Conservation (phyloP, 1,140 invertebrate genomes). For the Drosophila kohkoa region DNA sequence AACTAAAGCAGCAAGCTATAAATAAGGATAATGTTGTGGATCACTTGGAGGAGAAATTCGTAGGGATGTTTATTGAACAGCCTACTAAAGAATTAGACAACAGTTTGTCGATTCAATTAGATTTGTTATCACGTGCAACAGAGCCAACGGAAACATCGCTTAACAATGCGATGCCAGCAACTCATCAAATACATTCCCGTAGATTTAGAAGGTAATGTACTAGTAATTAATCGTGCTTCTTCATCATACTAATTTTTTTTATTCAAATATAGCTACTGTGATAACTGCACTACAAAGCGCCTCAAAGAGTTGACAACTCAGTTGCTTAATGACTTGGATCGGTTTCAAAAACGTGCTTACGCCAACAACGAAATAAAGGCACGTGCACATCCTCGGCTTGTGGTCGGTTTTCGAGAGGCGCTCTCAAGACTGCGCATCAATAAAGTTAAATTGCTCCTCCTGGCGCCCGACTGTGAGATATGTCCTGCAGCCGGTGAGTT, state of each 20-base stretch:
- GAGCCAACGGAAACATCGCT: background rate
- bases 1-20: background rate
- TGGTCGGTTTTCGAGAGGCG: conserved; percentile 87
- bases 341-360: conserved; percentile 87
- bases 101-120: background rate
- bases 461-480: conserved; percentile 86
- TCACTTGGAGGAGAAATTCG: background rate
- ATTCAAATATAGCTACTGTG: conserved; percentile 67
- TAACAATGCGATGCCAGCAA: background rate
- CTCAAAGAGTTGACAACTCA: conserved; percentile 57
- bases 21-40: background rate
- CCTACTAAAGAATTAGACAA: background rate
- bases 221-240: too few relatives aligned
- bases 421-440: conserved; percentile 86
- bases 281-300: conserved; percentile 67
- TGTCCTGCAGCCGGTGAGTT: conserved; percentile 50
- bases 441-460: conserved; percentile 87
- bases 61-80: background rate
- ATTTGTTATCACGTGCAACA: background rate
- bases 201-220: conserved; percentile 67
- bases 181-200: conserved; percentile 61
- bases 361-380: conserved; percentile 87
- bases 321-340: conserved; percentile 86
- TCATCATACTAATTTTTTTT: background rate
- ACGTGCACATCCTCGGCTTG: conserved; percentile 86